phyloP scores from a whole-genome alignment of 2,113 vertebrate genomes.

The Sisor rabdophorus region DNA sequence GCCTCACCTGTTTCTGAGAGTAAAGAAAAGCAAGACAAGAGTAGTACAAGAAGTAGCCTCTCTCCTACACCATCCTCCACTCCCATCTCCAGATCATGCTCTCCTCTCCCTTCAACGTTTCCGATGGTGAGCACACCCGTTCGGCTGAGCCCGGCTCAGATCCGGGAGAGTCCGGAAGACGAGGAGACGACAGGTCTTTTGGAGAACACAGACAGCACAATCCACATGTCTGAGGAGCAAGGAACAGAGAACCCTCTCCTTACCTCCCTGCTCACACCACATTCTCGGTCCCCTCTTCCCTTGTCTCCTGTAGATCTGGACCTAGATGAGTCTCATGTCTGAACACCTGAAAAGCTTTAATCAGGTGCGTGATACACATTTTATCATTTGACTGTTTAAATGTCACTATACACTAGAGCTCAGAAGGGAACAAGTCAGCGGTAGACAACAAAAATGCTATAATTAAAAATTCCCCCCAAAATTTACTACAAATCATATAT shows the following conservation, averaged over 20 bases:
- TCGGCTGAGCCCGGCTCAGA: conserved; percentile 60
- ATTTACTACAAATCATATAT: no score
- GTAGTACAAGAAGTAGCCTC: conserved; percentile 65
- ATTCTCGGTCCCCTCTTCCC: conserved; percentile 53
- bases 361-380: neutral
- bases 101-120: conserved; percentile 65
- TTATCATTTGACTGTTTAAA: neutral
- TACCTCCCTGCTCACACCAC: conserved; percentile 57
- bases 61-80: conserved; percentile 59
- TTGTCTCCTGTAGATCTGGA: conserved; percentile 77
- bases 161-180: conserved; percentile 80
- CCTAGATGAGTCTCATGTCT: conserved; percentile 90
- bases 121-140: conserved; percentile 61
- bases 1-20: conserved; percentile 47
- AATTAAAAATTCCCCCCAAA: no score
- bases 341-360: conserved; percentile 43
- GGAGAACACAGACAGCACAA: conserved; percentile 74
- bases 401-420: neutral
- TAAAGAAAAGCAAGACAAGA: conserved; percentile 67
- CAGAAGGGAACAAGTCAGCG: neutral
- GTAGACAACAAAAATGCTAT: no score
- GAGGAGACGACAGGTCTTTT: conserved; percentile 85
- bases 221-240: conserved; percentile 81
- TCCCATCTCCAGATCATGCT: conserved; percentile 59
- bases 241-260: conserved; percentile 91